These are phyloP conservation scores for Scatophagus argus DNA, from an alignment of 2,113 vertebrate species.

Conservation along the genomic window DNA sequence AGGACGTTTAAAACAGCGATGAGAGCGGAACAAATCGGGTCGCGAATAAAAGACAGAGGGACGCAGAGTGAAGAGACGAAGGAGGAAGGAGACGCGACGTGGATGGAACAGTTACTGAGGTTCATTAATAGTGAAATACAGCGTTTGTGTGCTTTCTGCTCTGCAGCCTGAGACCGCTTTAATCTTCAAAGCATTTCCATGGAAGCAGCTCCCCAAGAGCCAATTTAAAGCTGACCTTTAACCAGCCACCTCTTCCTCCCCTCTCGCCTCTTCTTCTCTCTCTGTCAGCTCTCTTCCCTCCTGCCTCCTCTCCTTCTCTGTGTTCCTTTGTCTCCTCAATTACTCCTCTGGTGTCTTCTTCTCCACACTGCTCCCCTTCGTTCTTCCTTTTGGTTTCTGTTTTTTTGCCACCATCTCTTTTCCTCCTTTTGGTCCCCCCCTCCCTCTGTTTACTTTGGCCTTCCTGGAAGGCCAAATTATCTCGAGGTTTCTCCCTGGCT, in stretches of 20 bases:
- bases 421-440: not conserved
- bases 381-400: not conserved
- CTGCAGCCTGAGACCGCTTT: conserved; percentile 46
- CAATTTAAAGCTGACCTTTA: conserved; percentile 76
- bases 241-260: conserved; percentile 44
- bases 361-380: not conserved
- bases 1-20: not conserved
- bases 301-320: not conserved
- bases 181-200: conserved; percentile 71
- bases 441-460: conserved; percentile 37
- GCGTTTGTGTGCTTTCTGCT: conserved; percentile 47
- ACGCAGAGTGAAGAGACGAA: not conserved
- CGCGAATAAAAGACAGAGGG: not conserved
- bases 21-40: not conserved
- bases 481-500: conserved; percentile 39
- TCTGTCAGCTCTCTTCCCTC: conserved; percentile 6
- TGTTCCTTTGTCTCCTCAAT: conserved; percentile 22
- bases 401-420: not conserved
- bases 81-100: not conserved
- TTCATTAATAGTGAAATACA: conserved; percentile 59
- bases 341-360: not conserved
- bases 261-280: not conserved
- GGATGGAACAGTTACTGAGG: conserved; percentile 5
- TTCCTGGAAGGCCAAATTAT: conserved; percentile 47
- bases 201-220: conserved; percentile 62